Evolutionary conservation across 2,888 invertebrate species (phyloP).

Genomic region (Drosophila prostipennis): DNA sequence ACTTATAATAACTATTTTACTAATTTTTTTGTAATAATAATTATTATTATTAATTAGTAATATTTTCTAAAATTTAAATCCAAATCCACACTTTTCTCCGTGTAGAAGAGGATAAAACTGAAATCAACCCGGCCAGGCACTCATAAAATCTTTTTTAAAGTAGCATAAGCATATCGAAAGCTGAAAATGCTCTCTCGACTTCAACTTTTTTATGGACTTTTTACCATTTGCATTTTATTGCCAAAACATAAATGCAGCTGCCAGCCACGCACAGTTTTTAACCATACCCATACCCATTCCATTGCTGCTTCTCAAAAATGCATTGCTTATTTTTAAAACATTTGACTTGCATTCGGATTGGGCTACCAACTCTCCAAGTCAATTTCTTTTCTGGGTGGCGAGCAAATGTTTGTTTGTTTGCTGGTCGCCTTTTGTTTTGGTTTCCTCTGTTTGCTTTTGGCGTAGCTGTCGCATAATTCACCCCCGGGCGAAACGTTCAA

Average conservation of each 20-base stretch:
- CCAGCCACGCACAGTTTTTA: slow-evolving; percentile 25
- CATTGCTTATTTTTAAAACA: slow-evolving; percentile 63
- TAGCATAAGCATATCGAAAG: slow-evolving; percentile 72
- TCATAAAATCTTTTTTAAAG: slow-evolving; percentile 69
- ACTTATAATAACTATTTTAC: too few species aligned
- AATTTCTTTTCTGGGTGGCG: slow-evolving; percentile 38
- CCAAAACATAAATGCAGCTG: slow-evolving; percentile 75
- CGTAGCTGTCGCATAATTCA: slow-evolving; percentile 54
- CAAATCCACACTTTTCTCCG: slow-evolving; percentile 1
- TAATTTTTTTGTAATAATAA: too few species aligned
- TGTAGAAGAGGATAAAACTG: slow-evolving; percentile 50
- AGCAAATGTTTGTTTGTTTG: slow-evolving; percentile 47
- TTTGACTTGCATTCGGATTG: slow-evolving; percentile 40
- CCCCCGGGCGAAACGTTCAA: slow-evolving; percentile 51
- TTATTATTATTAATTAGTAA: too few species aligned
- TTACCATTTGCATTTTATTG: slow-evolving; percentile 79
- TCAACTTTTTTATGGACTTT: slow-evolving; percentile 64
- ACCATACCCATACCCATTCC: neutral
- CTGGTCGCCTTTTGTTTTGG: slow-evolving; percentile 30
- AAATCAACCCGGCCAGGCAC: slow-evolving; percentile 58
- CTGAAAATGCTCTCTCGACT: slow-evolving; percentile 43
- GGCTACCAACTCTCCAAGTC: slow-evolving; percentile 35
- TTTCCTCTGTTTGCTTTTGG: slow-evolving; percentile 59
- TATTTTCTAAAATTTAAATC: too few species aligned
- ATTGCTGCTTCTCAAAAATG: neutral